A percentile compares a stretch with the other conserved stretches of the same genome.
Evolutionary conservation across 2,113 vertebrate genomes (phyloP).

Genomic region (Epinephelus moara): DNA sequence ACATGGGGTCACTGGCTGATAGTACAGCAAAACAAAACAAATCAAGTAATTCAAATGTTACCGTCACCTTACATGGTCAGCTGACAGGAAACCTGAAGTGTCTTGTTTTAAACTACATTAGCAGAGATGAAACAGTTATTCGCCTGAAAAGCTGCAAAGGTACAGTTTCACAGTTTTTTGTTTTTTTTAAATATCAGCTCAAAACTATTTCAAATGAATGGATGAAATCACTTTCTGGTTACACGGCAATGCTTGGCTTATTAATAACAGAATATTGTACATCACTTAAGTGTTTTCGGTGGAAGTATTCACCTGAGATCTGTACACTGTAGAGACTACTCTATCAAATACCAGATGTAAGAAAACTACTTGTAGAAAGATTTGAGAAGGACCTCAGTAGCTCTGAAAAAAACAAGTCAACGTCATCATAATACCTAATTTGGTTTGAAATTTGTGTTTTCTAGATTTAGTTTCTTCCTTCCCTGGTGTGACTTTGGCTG

Average conservation of each 20-base stretch:
- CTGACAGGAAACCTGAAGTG: slow-evolving; percentile 45
- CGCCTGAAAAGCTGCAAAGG: slow-evolving; percentile 44
- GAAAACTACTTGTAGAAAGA: not conserved
- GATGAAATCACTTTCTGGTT: not conserved
- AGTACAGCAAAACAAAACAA: not conserved
- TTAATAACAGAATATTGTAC: too few species aligned
- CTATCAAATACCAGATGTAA: too few species aligned
- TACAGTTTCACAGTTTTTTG: not conserved
- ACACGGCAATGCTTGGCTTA: not conserved
- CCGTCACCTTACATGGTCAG: slow-evolving; percentile 30
- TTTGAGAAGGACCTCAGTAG: not conserved
- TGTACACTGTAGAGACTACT: too few species aligned
- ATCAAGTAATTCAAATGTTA: not conserved
- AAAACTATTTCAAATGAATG: not conserved
- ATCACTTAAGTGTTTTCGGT: too few species aligned
- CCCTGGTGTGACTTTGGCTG: not conserved
- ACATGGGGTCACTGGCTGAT: not conserved
- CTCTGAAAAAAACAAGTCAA: too few species aligned
- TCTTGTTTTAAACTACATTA: slow-evolving; percentile 41
- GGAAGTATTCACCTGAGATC: too few species aligned
- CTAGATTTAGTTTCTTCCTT: not conserved
- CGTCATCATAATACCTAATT: not conserved
- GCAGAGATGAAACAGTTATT: slow-evolving; percentile 11
- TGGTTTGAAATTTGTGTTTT: slow-evolving; percentile 14
- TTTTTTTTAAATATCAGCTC: not conserved